Conservation (phyloP, 2,797 vertebrate species). For the Florisuga fusca region DNA sequence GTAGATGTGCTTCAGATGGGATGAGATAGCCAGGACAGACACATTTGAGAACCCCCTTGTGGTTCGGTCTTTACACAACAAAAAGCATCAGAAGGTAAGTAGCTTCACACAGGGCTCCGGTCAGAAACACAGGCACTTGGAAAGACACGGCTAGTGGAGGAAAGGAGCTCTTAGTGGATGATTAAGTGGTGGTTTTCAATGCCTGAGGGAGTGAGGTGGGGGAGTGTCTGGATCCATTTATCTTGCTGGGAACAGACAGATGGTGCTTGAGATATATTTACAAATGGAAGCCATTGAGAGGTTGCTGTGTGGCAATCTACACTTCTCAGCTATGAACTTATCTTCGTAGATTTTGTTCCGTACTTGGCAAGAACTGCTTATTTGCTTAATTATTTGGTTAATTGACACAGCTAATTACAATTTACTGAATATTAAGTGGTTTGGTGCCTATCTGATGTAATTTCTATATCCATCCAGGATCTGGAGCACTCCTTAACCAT, state of each 20-base stretch:
- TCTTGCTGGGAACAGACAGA: neutral
- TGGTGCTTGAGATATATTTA: neutral
- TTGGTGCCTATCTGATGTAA: neutral
- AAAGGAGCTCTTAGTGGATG: neutral
- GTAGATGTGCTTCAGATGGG: neutral
- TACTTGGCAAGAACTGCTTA: neutral
- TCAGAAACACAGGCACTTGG: neutral
- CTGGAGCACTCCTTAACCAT: neutral
- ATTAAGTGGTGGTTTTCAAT: neutral
- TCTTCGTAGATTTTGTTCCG: neutral
- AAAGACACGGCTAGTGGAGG: neutral
- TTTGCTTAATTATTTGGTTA: neutral
- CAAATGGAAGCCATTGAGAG: neutral
- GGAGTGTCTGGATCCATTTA: neutral
- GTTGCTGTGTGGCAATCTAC: rapidly evolving
- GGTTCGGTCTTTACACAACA: neutral
- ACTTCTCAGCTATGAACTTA: neutral
- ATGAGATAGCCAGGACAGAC: neutral
- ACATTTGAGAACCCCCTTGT: neutral
- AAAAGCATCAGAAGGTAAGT: neutral
- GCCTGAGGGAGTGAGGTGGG: neutral
- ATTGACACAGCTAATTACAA: neutral
- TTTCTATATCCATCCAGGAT: neutral
- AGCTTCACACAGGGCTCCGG: neutral
- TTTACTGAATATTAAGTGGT: neutral